These are phyloP conservation scores for Stenchaetothrips biformis DNA, from an alignment of 2,888 invertebrate species.

Conservation along the genomic window DNA sequence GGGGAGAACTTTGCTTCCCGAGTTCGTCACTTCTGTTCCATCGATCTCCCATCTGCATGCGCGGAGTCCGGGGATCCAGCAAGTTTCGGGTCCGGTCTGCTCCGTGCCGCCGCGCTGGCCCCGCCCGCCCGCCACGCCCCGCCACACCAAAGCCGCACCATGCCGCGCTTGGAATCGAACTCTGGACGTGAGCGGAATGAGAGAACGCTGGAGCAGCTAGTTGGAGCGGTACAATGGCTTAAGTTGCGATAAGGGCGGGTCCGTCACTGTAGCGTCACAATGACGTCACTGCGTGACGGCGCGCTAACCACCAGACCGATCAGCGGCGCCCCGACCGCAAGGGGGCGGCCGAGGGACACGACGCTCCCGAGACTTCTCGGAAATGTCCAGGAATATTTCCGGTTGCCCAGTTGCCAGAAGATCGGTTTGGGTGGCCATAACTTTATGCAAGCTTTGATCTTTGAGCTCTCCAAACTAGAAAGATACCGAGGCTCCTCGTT, in stretches of 20 bases:
- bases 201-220: conserved; percentile 6
- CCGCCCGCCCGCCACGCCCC: not conserved
- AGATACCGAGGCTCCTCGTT: too few species aligned
- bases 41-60: conserved; percentile 24
- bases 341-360: not conserved
- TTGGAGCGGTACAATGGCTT: conserved; percentile 20
- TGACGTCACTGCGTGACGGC: not conserved
- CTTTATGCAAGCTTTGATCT: too few species aligned
- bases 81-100: not conserved
- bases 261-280: not conserved
- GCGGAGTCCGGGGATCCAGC: not conserved
- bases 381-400: too few species aligned
- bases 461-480: too few species aligned
- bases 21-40: conserved; percentile 24
- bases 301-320: conserved; percentile 15
- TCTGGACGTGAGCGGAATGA: conserved; percentile 20
- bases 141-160: not conserved
- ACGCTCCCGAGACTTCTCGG: not conserved
- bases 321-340: not conserved
- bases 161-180: conserved; percentile 13
- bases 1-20: conserved; percentile 11
- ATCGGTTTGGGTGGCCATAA: too few species aligned
- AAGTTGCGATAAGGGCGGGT: conserved; percentile 22
- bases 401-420: too few species aligned
- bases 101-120: not conserved